Base-by-base conservation (phyloP, 2,113 vertebrate species). In the Clinocottus analis region DNA sequence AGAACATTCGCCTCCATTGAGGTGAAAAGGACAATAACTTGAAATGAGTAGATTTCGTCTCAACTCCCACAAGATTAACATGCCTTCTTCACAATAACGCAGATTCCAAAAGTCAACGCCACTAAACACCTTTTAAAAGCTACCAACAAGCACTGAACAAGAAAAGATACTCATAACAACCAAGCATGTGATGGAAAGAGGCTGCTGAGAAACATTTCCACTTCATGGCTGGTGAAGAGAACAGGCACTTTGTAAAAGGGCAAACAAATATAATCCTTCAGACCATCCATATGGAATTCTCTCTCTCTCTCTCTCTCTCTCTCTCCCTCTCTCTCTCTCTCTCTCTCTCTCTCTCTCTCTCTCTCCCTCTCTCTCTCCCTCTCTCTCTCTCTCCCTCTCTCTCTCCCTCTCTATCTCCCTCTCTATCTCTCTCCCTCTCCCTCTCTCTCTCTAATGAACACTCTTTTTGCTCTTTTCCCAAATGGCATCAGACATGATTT, bases 101-200 rank as follows among this genome's bases (percentile, higher is more conserved):
- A 33, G 39, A 19, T 49, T 49, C 33, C 27, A 60, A 64, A 70
- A 59, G 13, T 43, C 27, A 41, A n/a, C 35, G 12, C 14, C 23
- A 10, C 60, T 8, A 3, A 56, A 5, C 19, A 56, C 17, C 11
- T 53, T 60, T 39, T 59, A 14, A 67, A 78, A 47, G 21, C 61
- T 53, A 53, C n/a, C 2, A 81, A 33, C 61, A 64, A n/a, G 16
- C 29, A 23, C 9, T n/a, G 29, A 64, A 47, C 12, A 68, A 23
- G 17, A n/a, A 41, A 62, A 60, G 77, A 63, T 23, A 71, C 45
- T 10, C 17, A 39, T n/a, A 35, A 55, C 45, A 74, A 75, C 61
- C 39, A 76, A 87, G 79, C 55, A 37, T 14, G 41, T 37, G 11
- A 67, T 67, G 64, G n/a, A 67, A 69, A 78, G 51, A 25, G 10